A percentile compares a stretch with the other conserved stretches of the same genome.
These are phyloP conservation scores for Heliconius congener DNA, from an alignment of 1,140 invertebrate species.

Conservation along the genomic window DNA sequence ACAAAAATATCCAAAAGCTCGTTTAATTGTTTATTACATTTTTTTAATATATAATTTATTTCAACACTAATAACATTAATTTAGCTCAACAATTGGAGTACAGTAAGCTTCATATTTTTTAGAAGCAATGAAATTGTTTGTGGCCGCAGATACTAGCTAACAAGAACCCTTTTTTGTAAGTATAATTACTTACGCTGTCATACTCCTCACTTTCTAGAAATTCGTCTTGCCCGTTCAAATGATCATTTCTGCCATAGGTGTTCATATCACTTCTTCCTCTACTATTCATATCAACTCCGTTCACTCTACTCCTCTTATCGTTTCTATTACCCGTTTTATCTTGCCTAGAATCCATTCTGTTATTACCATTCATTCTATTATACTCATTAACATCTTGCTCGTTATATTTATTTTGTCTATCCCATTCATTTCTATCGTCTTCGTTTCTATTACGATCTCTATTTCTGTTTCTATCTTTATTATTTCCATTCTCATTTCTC, in stretches of 20 bases:
- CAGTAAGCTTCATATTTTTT: too few species aligned
- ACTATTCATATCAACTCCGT: conserved; percentile 22
- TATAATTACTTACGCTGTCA: conserved; percentile 49
- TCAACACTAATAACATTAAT: too few species aligned
- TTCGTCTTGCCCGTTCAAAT: conserved; percentile 51
- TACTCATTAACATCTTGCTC: neutral
- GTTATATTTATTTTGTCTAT: conserved; percentile 6
- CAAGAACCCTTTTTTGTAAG: neutral
- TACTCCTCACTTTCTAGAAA: conserved; percentile 56
- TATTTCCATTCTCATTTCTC: conserved; percentile 46
- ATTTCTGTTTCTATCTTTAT: conserved; percentile 41
- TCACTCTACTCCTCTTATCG: conserved; percentile 30
- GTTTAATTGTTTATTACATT: too few species aligned
- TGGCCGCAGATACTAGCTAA: too few species aligned
- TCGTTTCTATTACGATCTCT: conserved; percentile 42
- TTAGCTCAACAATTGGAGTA: too few species aligned
- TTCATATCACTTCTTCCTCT: conserved; percentile 43
- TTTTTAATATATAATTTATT: too few species aligned
- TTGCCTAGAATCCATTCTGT: conserved; percentile 23
- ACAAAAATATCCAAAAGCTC: too few species aligned
- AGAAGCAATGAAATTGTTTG: too few species aligned
- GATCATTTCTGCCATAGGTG: conserved; percentile 41
- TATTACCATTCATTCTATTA: conserved; percentile 24
- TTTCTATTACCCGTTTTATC: conserved; percentile 21
- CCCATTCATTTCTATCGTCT: conserved; percentile 23